Evolutionary conservation across 1,140 invertebrate species (phyloP), one percentile per base, ranked within the genome.

Genomic region (Brachionus asplanchnoidis): DNA sequence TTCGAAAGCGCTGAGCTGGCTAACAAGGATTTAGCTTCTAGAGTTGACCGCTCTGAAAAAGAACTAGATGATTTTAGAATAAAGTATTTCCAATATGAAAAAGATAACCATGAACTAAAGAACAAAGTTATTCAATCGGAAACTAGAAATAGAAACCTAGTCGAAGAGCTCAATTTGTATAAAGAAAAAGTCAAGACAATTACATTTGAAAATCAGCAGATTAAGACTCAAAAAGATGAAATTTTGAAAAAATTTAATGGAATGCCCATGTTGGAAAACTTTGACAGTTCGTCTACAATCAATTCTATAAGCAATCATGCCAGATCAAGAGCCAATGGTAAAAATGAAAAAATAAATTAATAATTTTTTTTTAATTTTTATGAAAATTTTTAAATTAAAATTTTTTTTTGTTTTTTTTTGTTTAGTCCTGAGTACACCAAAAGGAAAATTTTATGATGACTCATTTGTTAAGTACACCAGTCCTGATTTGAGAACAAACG

Each of bases 131-230:
- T 77, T 32, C 73, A 77, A 77, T 46, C 40, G 3, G 73, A 77
- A n/a, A 44, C 79, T 23, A 32, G 73, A 20, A 77, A 77, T 77
- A 20, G 73, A 77, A 65, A 32, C 36, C 32, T 65, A 11, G 8
- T 65, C 9, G 79, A 82, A 60, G 79, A 82, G 79, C 26, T 82
- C 44, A 82, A 82, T 68, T 82, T 65, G 53, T 44, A 65, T 14
- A 82, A 82, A 40, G 79, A 82, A 68, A 82, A 82, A 46, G 36
- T 82, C 9, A 82, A 82, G 17, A 82, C 79, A 68, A 60, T 82
- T 44, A 56, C 46, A 23, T 82, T 82, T 26, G 79, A 82, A 44
- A 82, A 82, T 68, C 53, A 82, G 17, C 79, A 82, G 26, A n/a
- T 82, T 14, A 82, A 60, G 56, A 6, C 53, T 82, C 79, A 82